Evolutionary conservation across 2,888 invertebrate genomes (phyloP), one percentile per base, ranked within the genome.

Genomic region (Pterobdella sp.): DNA sequence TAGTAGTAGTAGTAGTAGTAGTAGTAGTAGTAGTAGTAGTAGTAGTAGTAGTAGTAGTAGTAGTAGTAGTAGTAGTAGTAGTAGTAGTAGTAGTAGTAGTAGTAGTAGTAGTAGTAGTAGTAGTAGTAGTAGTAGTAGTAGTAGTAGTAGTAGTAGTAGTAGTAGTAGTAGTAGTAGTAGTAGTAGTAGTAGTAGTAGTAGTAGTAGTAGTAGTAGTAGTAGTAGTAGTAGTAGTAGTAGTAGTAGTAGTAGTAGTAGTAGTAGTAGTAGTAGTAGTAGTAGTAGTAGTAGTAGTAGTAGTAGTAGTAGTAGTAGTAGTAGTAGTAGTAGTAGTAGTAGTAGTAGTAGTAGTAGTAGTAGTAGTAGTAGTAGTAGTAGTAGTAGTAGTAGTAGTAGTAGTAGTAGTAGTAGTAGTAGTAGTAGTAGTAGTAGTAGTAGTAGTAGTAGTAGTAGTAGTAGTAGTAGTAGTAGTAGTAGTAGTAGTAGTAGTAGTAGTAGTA

Each of bases 201-300:
- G 35, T 65, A 65, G 26, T 65, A 34, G 68, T 68, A 37, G 68
- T 49, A 68, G 68, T 68, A 37, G 68, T 68, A 37, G 68, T 68
- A 68, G 68, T 68, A 42, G 42, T 68, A 68, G 68, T 68, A 68
- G 68, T 68, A 68, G 68, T 68, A 68, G 68, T 68, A 68, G 68
- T 68, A 37, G 68, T 68, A 37, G 68, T 68, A 37, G 68, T 68
- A 37, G 68, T 68, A 68, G 68, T 42, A 37, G 68, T 68, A 68
- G 68, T 68, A 68, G 68, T 68, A 68, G 68, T 68, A 68, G 68
- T 68, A 68, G 36, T 68, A 68, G 68, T 68, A 68, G 68, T 68
- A 68, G 49, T 42, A 14, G 22, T 7, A 14, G 10, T 14, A 14
- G 22, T 14, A 42, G 10, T 42, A 7, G 60, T 56, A 18, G 60